Evolutionary conservation across 2,888 invertebrate genomes (phyloP).

Genomic region (Limnephilus marmoratus): DNA sequence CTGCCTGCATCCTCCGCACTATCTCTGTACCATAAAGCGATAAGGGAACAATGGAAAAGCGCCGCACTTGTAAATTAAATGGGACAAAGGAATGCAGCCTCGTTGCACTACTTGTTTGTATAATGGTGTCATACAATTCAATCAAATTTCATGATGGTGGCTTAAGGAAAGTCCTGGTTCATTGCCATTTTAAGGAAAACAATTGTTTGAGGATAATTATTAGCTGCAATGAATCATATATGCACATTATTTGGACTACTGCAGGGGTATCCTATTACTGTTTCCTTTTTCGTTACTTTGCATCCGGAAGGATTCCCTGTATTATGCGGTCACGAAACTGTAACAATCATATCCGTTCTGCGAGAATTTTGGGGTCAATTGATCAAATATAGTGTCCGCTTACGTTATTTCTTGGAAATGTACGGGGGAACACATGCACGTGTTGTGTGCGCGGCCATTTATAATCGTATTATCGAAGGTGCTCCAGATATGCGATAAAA

Average conservation of each 20-base stretch:
- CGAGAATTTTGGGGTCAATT: background rate
- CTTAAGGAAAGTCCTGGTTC: background rate
- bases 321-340: slow-evolving; percentile 15
- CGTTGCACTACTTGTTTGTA: background rate
- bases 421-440: background rate
- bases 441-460: background rate
- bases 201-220: background rate
- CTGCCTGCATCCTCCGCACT: slow-evolving; percentile 13
- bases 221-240: background rate
- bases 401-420: background rate
- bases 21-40: slow-evolving; percentile 11
- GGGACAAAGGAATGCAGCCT: background rate
- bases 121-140: background rate
- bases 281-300: background rate
- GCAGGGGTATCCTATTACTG: background rate
- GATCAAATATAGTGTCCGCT: slow-evolving; percentile 8
- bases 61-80: background rate
- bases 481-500: slow-evolving; percentile 38
- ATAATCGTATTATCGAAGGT: slow-evolving; percentile 15
- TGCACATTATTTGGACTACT: background rate
- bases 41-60: slow-evolving; percentile 17
- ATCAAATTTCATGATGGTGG: background rate
- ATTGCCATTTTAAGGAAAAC: background rate
- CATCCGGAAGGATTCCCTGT: slow-evolving; percentile 6
- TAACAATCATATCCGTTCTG: slow-evolving; percentile 26